phyloP scores from a whole-genome alignment of 2,797 vertebrate species.

The Botia almorhae region DNA sequence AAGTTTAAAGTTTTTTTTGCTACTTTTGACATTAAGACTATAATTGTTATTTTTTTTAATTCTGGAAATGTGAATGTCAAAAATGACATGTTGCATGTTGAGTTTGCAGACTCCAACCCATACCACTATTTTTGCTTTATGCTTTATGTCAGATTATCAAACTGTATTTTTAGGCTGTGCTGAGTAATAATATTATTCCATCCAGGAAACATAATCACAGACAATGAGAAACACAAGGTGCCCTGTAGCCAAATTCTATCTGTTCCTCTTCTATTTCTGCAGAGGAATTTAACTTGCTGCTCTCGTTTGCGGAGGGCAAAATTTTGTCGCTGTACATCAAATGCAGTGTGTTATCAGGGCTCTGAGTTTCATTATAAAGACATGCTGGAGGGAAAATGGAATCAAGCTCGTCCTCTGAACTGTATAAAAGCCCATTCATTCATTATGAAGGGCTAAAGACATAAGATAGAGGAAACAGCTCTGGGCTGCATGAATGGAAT shows the following conservation, averaged over 20 bases:
- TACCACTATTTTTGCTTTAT: too few relatives aligned
- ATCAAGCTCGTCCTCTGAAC: constrained; percentile 60
- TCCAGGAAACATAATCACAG: constrained; percentile 2
- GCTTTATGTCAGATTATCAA: constrained; percentile 10
- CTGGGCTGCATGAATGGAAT: constrained; percentile 34
- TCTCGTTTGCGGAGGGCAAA: constrained; percentile 16
- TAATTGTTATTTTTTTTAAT: background rate
- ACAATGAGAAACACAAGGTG: constrained; percentile 4
- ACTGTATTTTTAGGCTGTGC: constrained; percentile 2
- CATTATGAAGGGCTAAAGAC: constrained; percentile 68
- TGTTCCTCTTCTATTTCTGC: background rate
- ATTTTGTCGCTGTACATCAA: constrained; percentile 34
- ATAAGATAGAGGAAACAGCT: constrained; percentile 44
- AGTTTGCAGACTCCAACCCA: background rate
- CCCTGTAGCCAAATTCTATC: constrained; percentile 3
- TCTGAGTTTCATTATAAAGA: constrained; percentile 31
- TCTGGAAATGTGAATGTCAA: background rate
- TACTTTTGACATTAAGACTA: too few relatives aligned
- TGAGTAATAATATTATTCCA: constrained; percentile 14
- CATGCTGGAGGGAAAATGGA: constrained; percentile 31
- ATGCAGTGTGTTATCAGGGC: constrained; percentile 12
- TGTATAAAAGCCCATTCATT: constrained; percentile 68
- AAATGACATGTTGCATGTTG: background rate
- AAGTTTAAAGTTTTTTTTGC: too few relatives aligned
- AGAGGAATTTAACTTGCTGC: constrained; percentile 27